Evolutionary conservation across 2,888 invertebrate genomes (phyloP), one percentile per base, ranked within the genome.

Genomic region (Cepaea hortensis): DNA sequence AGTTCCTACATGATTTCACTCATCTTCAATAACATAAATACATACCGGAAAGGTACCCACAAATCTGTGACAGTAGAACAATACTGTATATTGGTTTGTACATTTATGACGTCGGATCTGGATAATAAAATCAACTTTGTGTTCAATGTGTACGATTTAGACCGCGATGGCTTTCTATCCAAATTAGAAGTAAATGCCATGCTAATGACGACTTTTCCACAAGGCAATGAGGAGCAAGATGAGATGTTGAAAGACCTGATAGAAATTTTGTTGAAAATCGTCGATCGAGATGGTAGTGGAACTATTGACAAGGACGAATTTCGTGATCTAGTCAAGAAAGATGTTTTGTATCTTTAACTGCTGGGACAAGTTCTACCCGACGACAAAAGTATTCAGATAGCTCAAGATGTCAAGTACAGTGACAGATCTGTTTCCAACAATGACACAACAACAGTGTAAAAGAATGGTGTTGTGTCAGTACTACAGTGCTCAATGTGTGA

Each of bases 191-290:
- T 80, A 15, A 62, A 80, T 70, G 23, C 80, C 2, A n/a, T 85
- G 72, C 20, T 85, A 15, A 85, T 61, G 85, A 48, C 77, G 3
- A 61, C 77, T 3, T 3, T 79, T 11, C 3, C 23, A 23, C 23
- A n/a, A 11, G 5, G 11, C 55, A 61, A 61, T 3, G 77, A 79
- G 2, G 84, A 84, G 0, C 15, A 50, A 11, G 84, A 84, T 0
- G 77, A 84, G 7, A 48, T 62, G 50, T n/a, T 84, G n/a, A 84
- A 77, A 65, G 84, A 84, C 6, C 68, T 84, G 20, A 65, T 84
- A 3, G 84, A 84, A 3, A 6, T 84, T 13, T 65, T 84, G 1
- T 46, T 84, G 35, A 77, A 62, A 48, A 9, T 35, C 13, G 75
- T 76, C 6, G 84, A 84, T 23, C 35, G 50, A 3, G 75, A 84